phyloP scores from a whole-genome alignment of 2,888 invertebrate genomes.

The Sarcophaga variegata region DNA sequence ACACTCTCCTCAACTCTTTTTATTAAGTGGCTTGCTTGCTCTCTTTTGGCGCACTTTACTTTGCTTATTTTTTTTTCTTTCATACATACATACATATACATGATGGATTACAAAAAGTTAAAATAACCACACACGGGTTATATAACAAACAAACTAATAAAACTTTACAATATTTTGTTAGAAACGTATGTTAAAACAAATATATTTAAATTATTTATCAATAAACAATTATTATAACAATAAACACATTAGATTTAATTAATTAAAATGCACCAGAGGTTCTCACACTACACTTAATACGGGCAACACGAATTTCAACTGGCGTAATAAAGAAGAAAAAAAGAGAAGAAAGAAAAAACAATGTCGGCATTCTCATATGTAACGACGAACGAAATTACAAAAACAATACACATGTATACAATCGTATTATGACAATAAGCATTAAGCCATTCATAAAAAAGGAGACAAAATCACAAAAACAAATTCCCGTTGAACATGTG shows the following conservation, averaged over 20 bases:
- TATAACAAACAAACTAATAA: slow-evolving; percentile 22
- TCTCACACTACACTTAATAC: slow-evolving; percentile 52
- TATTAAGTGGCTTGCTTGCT: not conserved
- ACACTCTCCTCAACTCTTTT: slow-evolving; percentile 1
- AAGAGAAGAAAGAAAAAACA: too few relatives aligned
- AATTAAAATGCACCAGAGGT: slow-evolving; percentile 63
- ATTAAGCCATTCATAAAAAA: slow-evolving; percentile 9
- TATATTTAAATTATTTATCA: not conserved
- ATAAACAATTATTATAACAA: not conserved
- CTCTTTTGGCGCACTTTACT: too few relatives aligned
- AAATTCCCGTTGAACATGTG: not conserved
- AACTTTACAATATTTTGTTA: not conserved
- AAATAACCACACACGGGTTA: slow-evolving; percentile 12
- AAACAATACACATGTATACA: not conserved
- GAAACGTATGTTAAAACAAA: not conserved
- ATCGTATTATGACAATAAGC: slow-evolving; percentile 22
- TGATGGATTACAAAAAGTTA: slow-evolving; percentile 17
- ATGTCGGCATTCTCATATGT: not conserved
- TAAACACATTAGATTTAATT: not conserved
- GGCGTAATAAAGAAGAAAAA: not conserved
- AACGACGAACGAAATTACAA: not conserved
- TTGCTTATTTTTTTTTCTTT: too few relatives aligned
- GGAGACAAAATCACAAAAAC: slow-evolving; percentile 27
- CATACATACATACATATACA: too few relatives aligned
- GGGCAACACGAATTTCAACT: not conserved